These are phyloP conservation scores for Aulostomus chinensis DNA, from an alignment of 2,797 vertebrate species.

Conservation along the genomic window DNA sequence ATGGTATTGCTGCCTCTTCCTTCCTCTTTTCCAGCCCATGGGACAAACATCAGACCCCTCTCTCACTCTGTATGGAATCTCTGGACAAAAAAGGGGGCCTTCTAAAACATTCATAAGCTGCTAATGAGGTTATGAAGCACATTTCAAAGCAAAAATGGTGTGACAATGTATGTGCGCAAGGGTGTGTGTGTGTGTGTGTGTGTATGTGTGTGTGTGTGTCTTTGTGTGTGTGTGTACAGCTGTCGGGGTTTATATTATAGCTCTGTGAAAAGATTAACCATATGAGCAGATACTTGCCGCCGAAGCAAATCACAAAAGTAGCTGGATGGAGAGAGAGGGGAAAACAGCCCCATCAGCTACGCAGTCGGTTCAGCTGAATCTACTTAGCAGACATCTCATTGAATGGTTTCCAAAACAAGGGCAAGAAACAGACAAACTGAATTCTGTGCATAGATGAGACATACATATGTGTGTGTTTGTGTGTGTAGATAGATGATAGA, in stretches of 20 bases:
- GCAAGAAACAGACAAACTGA: no score
- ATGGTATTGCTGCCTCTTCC: constrained; percentile 47
- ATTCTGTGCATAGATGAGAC: no score
- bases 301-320: constrained; percentile 21
- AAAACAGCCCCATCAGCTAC: background rate
- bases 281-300: constrained; percentile 22
- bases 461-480: no score
- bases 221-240: constrained; percentile 3
- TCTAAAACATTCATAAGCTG: constrained; percentile 74
- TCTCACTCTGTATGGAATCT: constrained; percentile 55
- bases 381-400: no score
- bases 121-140: constrained; percentile 70
- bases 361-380: background rate
- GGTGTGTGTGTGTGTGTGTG: constrained; percentile 2
- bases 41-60: constrained; percentile 45
- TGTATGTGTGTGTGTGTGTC: background rate
- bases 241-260: constrained; percentile 13
- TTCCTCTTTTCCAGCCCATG: constrained; percentile 44
- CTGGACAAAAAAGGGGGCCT: constrained; percentile 27
- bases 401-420: no score
- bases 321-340: background rate
- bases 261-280: constrained; percentile 35
- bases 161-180: constrained; percentile 10
- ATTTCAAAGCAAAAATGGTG: constrained; percentile 55
- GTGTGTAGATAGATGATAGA: no score